Percentiles rank a stretch among this genome's conserved stretches.
Conservation (phyloP, 2,113 vertebrate genomes). For the Triplophysa tibetana region DNA sequence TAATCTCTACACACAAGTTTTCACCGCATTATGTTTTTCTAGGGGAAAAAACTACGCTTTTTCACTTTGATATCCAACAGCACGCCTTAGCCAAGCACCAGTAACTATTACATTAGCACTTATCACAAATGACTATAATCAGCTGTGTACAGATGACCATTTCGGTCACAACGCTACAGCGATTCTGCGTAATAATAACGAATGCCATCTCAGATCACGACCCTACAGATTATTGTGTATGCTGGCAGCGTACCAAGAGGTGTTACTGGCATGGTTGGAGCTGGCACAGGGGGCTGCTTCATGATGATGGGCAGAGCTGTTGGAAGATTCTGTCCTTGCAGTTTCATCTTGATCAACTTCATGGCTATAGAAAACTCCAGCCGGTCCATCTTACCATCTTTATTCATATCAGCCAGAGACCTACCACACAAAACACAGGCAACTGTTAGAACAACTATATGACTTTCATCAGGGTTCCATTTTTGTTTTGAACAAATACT, state of each 20-base stretch:
- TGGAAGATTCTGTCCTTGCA: constrained; percentile 88
- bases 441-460: neutral
- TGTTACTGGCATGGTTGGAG: constrained; percentile 75
- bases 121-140: neutral
- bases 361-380: constrained; percentile 97
- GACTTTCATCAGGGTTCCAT: neutral
- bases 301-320: constrained; percentile 86
- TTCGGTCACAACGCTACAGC: neutral
- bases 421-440: constrained; percentile 63
- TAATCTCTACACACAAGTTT: neutral
- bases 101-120: neutral
- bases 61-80: too few relatives aligned
- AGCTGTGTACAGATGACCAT: neutral
- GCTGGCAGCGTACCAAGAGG: constrained; percentile 79
- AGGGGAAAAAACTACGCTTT: too few relatives aligned
- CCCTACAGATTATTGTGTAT: constrained; percentile 5
- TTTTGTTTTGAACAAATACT: neutral
- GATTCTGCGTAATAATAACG: neutral
- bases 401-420: constrained; percentile 91
- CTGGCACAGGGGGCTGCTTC: constrained; percentile 90
- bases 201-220: neutral
- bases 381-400: constrained; percentile 96
- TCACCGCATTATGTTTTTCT: too few relatives aligned
- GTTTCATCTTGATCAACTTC: constrained; percentile 95
- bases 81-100: too few relatives aligned